phyloP scores from a whole-genome alignment of 2,113 vertebrate species.

The Crotalus helleri region DNA sequence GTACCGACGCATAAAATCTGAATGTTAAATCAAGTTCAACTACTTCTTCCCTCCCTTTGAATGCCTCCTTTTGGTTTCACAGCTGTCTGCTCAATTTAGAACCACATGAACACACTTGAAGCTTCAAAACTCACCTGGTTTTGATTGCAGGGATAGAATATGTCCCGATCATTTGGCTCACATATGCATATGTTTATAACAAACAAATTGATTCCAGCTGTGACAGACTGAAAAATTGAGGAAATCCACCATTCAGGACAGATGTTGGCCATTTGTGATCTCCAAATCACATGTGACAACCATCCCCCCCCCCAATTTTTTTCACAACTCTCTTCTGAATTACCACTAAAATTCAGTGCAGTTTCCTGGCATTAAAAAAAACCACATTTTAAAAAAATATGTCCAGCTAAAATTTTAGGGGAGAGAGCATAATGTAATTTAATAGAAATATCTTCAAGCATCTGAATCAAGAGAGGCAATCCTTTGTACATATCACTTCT shows the following conservation, averaged over 20 bases:
- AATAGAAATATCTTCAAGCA: background rate
- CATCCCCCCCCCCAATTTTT: background rate
- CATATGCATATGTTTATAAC: conserved; percentile 7
- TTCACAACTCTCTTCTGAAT: background rate
- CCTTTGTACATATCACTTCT: background rate
- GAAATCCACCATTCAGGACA: background rate
- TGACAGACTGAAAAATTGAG: background rate
- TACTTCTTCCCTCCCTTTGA: background rate
- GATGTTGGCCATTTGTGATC: background rate
- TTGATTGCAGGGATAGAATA: background rate
- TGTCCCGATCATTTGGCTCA: conserved; percentile 23
- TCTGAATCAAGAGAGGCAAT: background rate
- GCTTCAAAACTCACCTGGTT: conserved; percentile 24
- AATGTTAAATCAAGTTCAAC: background rate
- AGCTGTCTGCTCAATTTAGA: background rate
- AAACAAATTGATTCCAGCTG: conserved; percentile 26
- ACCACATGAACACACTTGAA: conserved; percentile 33
- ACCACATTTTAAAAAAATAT: background rate
- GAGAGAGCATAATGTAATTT: background rate
- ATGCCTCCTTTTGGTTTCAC: background rate
- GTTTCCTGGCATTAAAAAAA: background rate
- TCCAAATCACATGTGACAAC: background rate
- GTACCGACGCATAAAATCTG: conserved; percentile 10
- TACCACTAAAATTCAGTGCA: background rate
- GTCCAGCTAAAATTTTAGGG: background rate